Evolutionary conservation across 2,797 vertebrate genomes (phyloP).

Genomic region (Crypturellus tataupa): DNA sequence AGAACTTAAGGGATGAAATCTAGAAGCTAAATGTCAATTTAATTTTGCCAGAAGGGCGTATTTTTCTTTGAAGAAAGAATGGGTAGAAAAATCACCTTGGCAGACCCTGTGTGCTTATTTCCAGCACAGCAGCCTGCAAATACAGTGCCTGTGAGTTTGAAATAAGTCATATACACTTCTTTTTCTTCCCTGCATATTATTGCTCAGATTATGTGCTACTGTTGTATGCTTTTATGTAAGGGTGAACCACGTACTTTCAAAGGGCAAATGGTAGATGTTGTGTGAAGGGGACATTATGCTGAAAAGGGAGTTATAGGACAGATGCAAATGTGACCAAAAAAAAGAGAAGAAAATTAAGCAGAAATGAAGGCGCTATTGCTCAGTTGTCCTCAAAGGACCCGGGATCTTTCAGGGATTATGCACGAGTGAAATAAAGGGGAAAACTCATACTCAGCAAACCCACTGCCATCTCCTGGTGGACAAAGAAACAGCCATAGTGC

Average conservation of each 20-base stretch:
- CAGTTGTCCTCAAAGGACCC: constrained; percentile 61
- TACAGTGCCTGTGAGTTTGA: accelerated
- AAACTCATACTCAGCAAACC: constrained; percentile 17
- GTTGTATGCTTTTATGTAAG: not conserved
- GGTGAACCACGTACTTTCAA: not conserved
- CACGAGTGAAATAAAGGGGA: not conserved
- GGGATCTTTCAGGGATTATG: not conserved
- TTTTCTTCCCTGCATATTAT: not conserved
- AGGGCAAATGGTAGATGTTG: not conserved
- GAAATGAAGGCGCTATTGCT: not conserved
- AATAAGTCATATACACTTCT: accelerated
- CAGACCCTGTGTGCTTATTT: not conserved
- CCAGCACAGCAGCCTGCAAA: not conserved
- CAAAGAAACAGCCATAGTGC: not conserved
- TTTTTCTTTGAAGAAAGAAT: not conserved
- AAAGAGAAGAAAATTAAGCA: not conserved
- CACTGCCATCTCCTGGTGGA: constrained; percentile 79
- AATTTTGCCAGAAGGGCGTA: not conserved
- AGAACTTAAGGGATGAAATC: not conserved
- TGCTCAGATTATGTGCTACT: accelerated
- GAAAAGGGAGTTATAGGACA: not conserved
- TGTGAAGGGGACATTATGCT: too few relatives aligned
- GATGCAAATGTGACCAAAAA: not conserved
- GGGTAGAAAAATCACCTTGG: not conserved
- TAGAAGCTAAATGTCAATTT: constrained; percentile 33